Conservation (phyloP, 2,797 vertebrate species). For the Poeciliopsis turneri region DNA sequence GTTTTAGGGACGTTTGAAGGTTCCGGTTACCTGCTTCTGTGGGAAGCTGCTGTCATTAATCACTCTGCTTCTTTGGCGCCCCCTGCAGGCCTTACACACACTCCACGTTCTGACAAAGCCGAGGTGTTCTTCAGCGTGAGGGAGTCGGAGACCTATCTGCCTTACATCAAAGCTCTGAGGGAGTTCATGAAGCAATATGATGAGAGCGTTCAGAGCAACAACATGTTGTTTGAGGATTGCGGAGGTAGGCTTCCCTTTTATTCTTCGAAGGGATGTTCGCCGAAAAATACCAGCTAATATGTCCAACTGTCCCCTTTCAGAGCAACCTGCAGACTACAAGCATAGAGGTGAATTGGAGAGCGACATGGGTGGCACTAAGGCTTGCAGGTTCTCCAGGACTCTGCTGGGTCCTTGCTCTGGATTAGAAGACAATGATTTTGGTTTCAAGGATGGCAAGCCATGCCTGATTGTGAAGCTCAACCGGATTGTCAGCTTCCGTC, state of each 20-base stretch:
- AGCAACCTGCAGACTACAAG: constrained; percentile 71
- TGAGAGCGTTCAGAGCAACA: constrained; percentile 70
- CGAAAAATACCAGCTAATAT: no score
- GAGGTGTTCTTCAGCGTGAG: constrained; percentile 82
- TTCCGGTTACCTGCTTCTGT: background rate
- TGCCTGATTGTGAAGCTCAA: constrained; percentile 95
- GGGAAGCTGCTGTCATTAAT: background rate
- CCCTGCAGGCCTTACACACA: constrained; percentile 86
- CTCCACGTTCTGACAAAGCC: constrained; percentile 86
- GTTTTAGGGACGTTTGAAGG: background rate
- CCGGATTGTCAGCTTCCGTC: constrained; percentile 91
- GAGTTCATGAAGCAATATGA: constrained; percentile 83
- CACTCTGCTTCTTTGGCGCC: background rate
- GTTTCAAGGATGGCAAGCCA: constrained; percentile 89
- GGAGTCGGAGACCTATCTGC: constrained; percentile 72
- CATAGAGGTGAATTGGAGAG: constrained; percentile 84
- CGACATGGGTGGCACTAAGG: constrained; percentile 80
- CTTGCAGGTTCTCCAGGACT: constrained; percentile 85
- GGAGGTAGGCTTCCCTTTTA: constrained; percentile 74
- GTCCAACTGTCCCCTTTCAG: constrained; percentile 66
- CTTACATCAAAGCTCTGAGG: constrained; percentile 77
- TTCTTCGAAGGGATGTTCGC: no score
- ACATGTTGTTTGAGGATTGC: constrained; percentile 86
- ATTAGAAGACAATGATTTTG: constrained; percentile 77
- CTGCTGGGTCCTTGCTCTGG: constrained; percentile 92